Conservation (phyloP, 2,113 vertebrate genomes). For the Alligator sinensis region DNA sequence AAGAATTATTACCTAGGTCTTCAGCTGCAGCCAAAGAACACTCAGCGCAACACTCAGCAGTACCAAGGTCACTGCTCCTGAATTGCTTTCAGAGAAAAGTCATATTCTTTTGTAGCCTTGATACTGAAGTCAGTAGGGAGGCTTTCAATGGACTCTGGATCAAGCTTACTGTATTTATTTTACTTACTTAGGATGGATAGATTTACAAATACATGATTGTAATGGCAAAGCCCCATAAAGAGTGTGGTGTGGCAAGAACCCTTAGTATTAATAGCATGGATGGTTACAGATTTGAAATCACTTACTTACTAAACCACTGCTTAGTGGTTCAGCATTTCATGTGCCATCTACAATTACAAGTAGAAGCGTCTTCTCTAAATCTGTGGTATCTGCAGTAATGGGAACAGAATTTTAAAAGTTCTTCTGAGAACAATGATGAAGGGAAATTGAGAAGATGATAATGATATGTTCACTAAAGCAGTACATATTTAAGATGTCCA, state of each 20-base stretch:
- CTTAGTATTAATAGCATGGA: neutral
- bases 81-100: neutral
- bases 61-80: neutral
- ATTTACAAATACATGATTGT: neutral
- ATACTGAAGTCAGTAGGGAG: neutral
- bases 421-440: neutral
- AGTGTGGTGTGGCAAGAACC: neutral
- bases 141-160: neutral
- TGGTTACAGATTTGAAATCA: neutral
- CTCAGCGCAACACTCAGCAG: neutral
- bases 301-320: neutral
- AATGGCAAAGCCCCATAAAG: neutral
- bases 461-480: neutral
- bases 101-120: accelerated
- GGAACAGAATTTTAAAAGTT: neutral
- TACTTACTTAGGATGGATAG: neutral
- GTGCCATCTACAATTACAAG: neutral
- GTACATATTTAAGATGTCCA: neutral
- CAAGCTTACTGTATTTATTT: neutral
- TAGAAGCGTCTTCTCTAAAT: neutral
- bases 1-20: accelerated
- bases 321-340: too few relatives aligned
- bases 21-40: neutral
- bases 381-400: neutral
- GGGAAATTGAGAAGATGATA: neutral